phyloP scores from a whole-genome alignment of 2,797 vertebrate species.

The Sciurus vulgaris region DNA sequence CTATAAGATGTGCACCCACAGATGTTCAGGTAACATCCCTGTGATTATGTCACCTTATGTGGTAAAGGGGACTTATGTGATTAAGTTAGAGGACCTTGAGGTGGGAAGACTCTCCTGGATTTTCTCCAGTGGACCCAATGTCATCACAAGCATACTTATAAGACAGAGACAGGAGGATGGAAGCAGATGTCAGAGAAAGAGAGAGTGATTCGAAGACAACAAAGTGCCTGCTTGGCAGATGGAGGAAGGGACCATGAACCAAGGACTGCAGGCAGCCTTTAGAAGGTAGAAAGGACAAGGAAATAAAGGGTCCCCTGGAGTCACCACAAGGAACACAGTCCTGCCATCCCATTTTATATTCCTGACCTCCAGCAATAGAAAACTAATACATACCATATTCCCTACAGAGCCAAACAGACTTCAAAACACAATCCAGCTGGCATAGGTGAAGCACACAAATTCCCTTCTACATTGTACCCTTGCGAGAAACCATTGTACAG shows the following conservation, averaged over 20 bases:
- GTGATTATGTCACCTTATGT: neutral
- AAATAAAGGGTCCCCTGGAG: neutral
- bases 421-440: neutral
- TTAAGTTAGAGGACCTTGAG: neutral
- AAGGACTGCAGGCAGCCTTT: neutral
- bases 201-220: neutral
- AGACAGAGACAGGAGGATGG: neutral
- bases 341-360: neutral
- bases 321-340: neutral
- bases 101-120: neutral
- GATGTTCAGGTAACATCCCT: neutral
- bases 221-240: neutral
- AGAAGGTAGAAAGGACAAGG: neutral
- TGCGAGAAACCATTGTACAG: slow-evolving; percentile 71
- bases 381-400: neutral
- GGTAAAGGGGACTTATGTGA: neutral
- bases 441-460: neutral
- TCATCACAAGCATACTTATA: neutral
- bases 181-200: neutral
- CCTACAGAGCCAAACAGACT: slow-evolving; percentile 7
- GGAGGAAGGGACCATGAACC: neutral
- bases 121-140: neutral
- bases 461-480: neutral
- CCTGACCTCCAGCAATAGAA: neutral
- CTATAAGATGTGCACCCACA: neutral